Base-by-base conservation (phyloP, 2,888 invertebrate species). In the Heterodera filipjevi region DNA sequence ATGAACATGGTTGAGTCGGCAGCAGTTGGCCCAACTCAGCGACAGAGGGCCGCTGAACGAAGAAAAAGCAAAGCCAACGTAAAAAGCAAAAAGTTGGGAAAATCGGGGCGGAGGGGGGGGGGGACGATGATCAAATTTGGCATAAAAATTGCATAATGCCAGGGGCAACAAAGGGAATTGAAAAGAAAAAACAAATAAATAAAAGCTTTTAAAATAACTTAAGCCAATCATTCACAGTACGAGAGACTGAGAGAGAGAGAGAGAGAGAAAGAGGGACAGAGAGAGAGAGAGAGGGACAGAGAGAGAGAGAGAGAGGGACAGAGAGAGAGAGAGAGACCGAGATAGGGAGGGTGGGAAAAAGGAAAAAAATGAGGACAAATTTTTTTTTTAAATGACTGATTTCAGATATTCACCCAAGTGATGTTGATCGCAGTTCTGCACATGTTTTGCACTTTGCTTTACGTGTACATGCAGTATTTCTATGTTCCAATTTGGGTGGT, bases 391-490 rank as follows among this genome's bases (percentile, higher is more conserved):
- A 49, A 39, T 53, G 35, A 2, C 64, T 2, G 3, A 32, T 59
- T 75, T 66, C 27, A 75, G 75, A 44, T 75, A 10, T 75, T 75
- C 53, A 16, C 49, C 59, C 75, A 75, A 75, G 75, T 75, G 30
- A 12, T 75, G 75, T 32, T 75, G 19, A 75, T 75, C 30, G 75
- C 66, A 12, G 16, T 75, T 27, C 33, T 75, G 68, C 53, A 59
- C 30, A 64, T 75, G 59, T n/a, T 64, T 22, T 49, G 32, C 33
- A 59, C 75, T 33, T 49, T 75, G 39, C 75, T 75, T 35, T 75
- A 75, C 33, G 66, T 64, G 66, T 75, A 75, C 68, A 75, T 75
- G 66, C 75, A 75, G 68, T 75, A 75, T 30, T 75, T 75, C 32
- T 33, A 32, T 19, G 75, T 75, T 6, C 75, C 75, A 22, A 64